Base-by-base conservation (phyloP, 1,140 invertebrate genomes). In the Rhopalosiphum maidis region DNA sequence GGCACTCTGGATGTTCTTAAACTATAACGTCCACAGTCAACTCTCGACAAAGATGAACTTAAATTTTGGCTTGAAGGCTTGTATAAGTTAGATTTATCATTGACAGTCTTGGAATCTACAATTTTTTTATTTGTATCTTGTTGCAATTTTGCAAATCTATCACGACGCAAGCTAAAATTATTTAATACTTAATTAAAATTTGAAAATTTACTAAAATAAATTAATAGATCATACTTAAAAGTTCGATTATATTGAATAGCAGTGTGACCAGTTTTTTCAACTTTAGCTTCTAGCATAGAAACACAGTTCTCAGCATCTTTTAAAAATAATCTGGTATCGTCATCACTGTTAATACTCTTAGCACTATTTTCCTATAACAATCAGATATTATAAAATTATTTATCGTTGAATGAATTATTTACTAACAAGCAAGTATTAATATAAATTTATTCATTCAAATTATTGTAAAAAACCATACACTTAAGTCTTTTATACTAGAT, bases 11-110 rank as follows among this genome's bases (percentile, higher is more conserved):
- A 94, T 18, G 95, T 94, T 94, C 96, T 95, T 94, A 97, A 96
- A 95, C 97, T 97, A 94, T 96, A 96, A 94, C 97, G 95, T n/a
- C 96, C 97, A 94, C 96, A 96, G 94, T 97, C 97, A 82, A 95
- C 96, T 93, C 97, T 95, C 9, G 96, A 95, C 94, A 97, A 96
- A 43, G 95, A 93, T 41, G 91, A 93, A 93, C 91, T 93, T 37
- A 93, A 55, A 85, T 83, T 93, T 86, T 95, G 18, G 94, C 94
- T 60, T 48, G 95, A 95, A 23, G 95, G 94, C 41, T 93, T 93
- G 37, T 54, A 85, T 43, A 93, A 86, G 30, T 83, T 55, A 90
- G 43, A 43, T 94, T 90, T 94, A 54, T 60, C 82, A 41, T 68
- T 94, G n/a, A 35, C 91, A 77, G 89, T 77, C 37, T 93, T 85